Percentiles rank a stretch among this genome's conserved stretches.
Conservation (phyloP, 2,888 invertebrate genomes). For the Scaptomyza reducta region DNA sequence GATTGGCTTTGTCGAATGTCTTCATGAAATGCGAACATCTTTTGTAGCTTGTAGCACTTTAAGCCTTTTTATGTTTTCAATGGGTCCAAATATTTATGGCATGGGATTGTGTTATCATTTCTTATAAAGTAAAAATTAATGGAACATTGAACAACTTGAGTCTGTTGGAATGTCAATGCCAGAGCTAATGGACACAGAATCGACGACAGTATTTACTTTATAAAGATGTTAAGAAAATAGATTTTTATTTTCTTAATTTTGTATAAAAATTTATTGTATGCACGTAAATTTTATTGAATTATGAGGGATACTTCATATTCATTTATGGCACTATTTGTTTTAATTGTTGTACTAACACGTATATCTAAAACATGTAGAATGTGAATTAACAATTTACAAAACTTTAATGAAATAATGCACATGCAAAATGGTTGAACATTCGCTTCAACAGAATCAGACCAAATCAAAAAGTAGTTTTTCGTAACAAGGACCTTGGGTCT, state of each 20-base stretch:
- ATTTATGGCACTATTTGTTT: no score
- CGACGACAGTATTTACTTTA: constrained; percentile 16
- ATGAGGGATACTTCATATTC: no score
- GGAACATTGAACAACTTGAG: constrained; percentile 19
- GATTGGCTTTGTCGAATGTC: constrained; percentile 59
- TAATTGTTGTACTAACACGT: no score
- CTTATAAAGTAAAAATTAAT: constrained; percentile 34
- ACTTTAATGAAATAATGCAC: no score
- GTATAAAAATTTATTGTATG: neutral
- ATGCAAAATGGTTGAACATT: no score
- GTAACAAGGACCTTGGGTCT: no score
- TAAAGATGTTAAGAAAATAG: neutral
- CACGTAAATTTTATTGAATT: no score
- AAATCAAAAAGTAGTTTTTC: no score
- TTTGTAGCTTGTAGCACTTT: constrained; percentile 46
- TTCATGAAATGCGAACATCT: constrained; percentile 28
- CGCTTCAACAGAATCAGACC: no score
- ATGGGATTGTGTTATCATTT: constrained; percentile 34
- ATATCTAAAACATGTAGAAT: no score
- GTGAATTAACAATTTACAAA: no score
- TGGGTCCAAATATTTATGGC: constrained; percentile 33
- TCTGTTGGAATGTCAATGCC: constrained; percentile 63
- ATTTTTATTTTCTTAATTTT: neutral
- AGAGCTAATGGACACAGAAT: constrained; percentile 27
- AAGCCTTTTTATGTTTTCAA: constrained; percentile 65